Evolutionary conservation across 2,888 invertebrate genomes (phyloP), one percentile per base, ranked within the genome.

Genomic region (Suillia variegata): DNA sequence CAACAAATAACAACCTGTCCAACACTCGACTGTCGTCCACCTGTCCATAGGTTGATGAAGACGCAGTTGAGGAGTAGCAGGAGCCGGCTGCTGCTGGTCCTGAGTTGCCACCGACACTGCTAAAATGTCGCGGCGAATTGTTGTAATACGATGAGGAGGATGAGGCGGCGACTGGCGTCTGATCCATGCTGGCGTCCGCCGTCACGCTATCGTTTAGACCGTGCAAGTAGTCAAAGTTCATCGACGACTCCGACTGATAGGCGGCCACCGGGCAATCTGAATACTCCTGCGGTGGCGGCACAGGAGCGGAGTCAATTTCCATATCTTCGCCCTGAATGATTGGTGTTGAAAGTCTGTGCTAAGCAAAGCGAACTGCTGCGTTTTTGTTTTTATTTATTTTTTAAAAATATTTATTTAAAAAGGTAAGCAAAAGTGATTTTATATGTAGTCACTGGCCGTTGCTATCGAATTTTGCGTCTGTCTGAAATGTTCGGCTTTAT

Each of bases 1-100:
- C n/a, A n/a, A n/a, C n/a, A n/a, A 66, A 76, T 80, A 79, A 77
- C 72, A 76, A 81, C 81, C 81, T 81, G 79, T 81, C 81, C 72
- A 80, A 65, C 31, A 73, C 78, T 73, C 71, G 73, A 70, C 76
- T 75, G 62, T 81, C 79, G 66, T 81, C 81, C 58, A 81, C 79
- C 54, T 75, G 72, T 50, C 73, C 79, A 49, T 71, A 71, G 21
- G 58, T 65, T 18, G 62, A 55, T 12, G 52, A 50, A 50, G 58
- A 66, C 50, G 65, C 31, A 18, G 66, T 64, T 47, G 62, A 59
- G 18, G 54, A 26, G 42, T 34, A 53, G 34, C 21, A 20, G n/a
- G 51, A 52, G 18, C 33, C 59, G 22, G 17, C 47, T 10, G 10
- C 6, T 10, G 13, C 38, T n/a, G 38, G 3, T 13, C 3, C 38